Evolutionary conservation across 2,888 invertebrate genomes (phyloP), one percentile per base, ranked within the genome.

Genomic region (Melinaea menophilus): DNA sequence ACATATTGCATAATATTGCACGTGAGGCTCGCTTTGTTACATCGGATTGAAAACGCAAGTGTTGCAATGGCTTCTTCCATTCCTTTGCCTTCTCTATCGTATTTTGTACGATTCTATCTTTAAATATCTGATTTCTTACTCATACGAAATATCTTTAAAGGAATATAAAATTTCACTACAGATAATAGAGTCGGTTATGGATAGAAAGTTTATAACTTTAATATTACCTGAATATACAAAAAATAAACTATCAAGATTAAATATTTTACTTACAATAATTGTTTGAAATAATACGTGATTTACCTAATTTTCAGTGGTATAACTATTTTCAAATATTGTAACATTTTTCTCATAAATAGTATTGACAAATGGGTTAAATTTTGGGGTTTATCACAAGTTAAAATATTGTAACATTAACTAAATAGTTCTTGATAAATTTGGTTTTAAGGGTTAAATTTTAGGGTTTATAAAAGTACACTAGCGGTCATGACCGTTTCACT

Each of bases 31-130:
- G 54, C 45, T 58, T 54, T 55, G 55, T 63, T 31, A 62, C 41
- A 41, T 57, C 37, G 79, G 77, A 80, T 81, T 76, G 88, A 91
- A 90, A 91, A 90, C 88, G 91, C 90, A 91, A 91, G 91, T 91
- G 91, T 89, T 85, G 81, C 87, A 84, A 88, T 85, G 86, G 84
- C 81, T 84, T 84, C 79, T 79, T 79, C 75, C 80, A 84, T 88
- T 87, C 87, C 84, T 73, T 73, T 71, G 76, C 76, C 85, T 88
- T 87, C 88, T 88, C 78, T 72, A 72, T 66, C 68, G 67, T 69
- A 73, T 75, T 80, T 90, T 90, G 88, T 90, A 85, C 84, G 86
- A 37, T 37, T 37, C 37, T 37, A 5, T 5, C 11, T 9, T 9
- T 9, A 3, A 11, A 41, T 41, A 41, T 41, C 41, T 41, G 41